A percentile compares a stretch with the other conserved stretches of the same genome.
Conservation (phyloP, 2,888 invertebrate species). For the Keiferia lycopersicella region DNA sequence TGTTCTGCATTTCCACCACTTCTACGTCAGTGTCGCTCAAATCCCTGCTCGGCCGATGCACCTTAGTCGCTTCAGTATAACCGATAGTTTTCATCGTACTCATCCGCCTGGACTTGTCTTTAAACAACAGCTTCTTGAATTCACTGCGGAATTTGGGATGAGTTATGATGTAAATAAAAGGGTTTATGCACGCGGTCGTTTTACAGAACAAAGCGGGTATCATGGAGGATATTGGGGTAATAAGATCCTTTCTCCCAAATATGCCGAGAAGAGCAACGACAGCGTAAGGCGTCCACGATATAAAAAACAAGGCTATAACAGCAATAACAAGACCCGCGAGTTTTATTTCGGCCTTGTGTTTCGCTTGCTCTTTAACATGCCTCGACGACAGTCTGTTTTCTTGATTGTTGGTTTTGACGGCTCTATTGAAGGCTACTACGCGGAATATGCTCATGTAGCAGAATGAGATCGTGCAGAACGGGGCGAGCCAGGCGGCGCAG, state of each 20-base stretch:
- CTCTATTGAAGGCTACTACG: conserved; percentile 81
- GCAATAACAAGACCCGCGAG: conserved; percentile 85
- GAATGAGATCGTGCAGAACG: conserved; percentile 85
- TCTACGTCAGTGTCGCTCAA: conserved; percentile 77
- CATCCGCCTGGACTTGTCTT: conserved; percentile 64
- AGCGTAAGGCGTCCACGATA: conserved; percentile 92
- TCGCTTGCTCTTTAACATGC: conserved; percentile 82
- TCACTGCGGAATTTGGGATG: conserved; percentile 89
- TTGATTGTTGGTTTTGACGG: conserved; percentile 65
- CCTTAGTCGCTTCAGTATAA: conserved; percentile 57
- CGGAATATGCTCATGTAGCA: conserved; percentile 87
- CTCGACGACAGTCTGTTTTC: conserved; percentile 77
- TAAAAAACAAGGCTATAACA: conserved; percentile 87
- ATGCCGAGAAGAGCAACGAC: conserved; percentile 88
- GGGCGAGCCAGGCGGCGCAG: conserved; percentile 88
- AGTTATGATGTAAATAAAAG: conserved; percentile 89
- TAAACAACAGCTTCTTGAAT: conserved; percentile 69
- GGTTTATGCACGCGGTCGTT: conserved; percentile 90
- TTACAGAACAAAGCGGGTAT: conserved; percentile 91
- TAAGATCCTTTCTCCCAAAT: conserved; percentile 82
- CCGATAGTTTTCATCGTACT: conserved; percentile 64
- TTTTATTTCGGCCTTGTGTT: conserved; percentile 86
- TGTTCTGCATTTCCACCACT: conserved; percentile 77
- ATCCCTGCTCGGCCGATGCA: conserved; percentile 65
- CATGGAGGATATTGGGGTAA: conserved; percentile 87